These are phyloP conservation scores for Gallinago stenura DNA, from an alignment of 2,797 vertebrate genomes.

Conservation along the genomic window DNA sequence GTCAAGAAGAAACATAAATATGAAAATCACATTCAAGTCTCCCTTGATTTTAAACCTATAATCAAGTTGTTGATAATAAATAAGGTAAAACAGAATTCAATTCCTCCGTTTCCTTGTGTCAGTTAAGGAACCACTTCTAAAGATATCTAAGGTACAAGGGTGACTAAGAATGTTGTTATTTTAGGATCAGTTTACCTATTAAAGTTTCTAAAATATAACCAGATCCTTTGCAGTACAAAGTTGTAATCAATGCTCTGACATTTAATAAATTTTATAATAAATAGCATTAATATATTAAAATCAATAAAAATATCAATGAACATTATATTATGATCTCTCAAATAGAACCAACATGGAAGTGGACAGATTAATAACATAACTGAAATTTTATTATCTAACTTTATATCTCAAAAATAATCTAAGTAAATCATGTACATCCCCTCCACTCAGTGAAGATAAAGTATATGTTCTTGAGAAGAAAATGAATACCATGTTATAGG, in stretches of 20 bases:
- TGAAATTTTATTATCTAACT: neutral
- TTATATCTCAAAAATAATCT: neutral
- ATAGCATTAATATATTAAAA: neutral
- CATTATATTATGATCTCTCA: neutral
- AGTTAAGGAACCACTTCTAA: neutral
- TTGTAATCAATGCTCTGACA: neutral
- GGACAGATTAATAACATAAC: neutral
- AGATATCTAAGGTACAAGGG: neutral
- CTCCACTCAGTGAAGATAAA: neutral
- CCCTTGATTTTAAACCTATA: slow-evolving; percentile 1
- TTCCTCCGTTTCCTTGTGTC: neutral
- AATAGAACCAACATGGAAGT: neutral
- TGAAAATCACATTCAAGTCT: neutral
- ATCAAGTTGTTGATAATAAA: neutral
- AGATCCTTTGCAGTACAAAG: neutral
- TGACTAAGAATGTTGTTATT: neutral
- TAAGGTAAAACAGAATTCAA: neutral
- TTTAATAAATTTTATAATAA: neutral
- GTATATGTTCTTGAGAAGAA: neutral
- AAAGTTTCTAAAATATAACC: neutral
- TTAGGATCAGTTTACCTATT: neutral
- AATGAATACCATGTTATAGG: neutral
- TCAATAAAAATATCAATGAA: neutral
- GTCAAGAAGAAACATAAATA: neutral
- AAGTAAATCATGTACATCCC: neutral